Base-by-base conservation (phyloP, 2,113 vertebrate genomes). In the Ceyx margarethae region DNA sequence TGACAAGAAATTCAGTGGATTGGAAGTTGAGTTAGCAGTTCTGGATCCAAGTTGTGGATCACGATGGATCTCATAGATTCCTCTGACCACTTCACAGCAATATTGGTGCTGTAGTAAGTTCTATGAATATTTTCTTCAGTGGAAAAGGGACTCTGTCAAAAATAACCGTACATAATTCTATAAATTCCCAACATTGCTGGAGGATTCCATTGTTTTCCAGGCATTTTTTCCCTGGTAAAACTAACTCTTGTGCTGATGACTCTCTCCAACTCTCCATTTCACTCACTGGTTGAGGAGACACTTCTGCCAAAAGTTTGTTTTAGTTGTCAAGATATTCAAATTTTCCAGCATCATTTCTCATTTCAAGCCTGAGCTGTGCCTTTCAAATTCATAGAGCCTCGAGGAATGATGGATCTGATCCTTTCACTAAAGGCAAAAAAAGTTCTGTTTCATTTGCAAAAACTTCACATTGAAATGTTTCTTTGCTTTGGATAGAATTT, bases 1-100 rank as follows among this genome's bases (percentile, higher is more conserved):
- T 58, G 9, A 60, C 67, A 89, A 51, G 88, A 91, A 83, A 84
- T 85, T 92, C 71, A 61, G 50, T 74, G 53, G 82, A 85, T 2
- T 68, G 13, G 6, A 92, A 85, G 23, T 83, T 94, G 37, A 37
- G 31, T 62, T 21, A 33, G 35, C 42, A 4, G 13, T 5, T 56
- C 9, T 19, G 15, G 18, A 56, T 31, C 29, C 19, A n/a, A 50
- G 48, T 23, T 50, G 21, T 50, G 11, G 31, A 56, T 31, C 16
- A 20, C 31, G 17, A 29, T n/a, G 37, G 37, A 37, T 37, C 37
- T 58, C 9, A 0, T 29, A 57, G 48, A 58, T 73, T 54, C 62
- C 28, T 72, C 56, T 81, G 65, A 67, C 20, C 42, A 18, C 37
- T 67, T 68, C 11, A 35, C 29, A 58, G 48, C 22, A 62, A 21